Evolutionary conservation across 1,140 invertebrate genomes (phyloP), one percentile per base, ranked within the genome.

Genomic region (Riptortus pedestris): DNA sequence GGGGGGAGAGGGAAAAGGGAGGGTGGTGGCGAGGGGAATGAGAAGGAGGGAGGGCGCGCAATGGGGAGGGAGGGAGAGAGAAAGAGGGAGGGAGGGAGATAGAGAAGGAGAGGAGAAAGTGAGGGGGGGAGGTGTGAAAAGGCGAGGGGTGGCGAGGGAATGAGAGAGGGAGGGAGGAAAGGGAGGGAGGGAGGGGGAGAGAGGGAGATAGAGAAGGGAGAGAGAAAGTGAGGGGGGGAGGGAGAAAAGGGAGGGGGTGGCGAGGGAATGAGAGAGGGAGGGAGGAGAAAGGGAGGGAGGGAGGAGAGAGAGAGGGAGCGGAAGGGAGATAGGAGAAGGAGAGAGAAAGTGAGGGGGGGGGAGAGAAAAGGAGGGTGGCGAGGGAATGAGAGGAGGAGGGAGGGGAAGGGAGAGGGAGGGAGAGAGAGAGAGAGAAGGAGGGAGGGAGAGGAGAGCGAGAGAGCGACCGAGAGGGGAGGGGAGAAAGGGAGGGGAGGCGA

Each of bases 251-350:
- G 33, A 38, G 33, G 16, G 33, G 16, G 33, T 9, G 33, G 16
- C 7, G 16, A 16, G 16, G 33, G 16, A 16, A 38, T 5, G 16
- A 16, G 16, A 16, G 16, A 16, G 16, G 33, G 16, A 16, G 16
- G 33, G 16, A 16, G 16, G 33, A 38, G 33, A 38, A 16, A 38
- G 33, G 16, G 33, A 43, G 62, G 63, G 67, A 33, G 31, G 57
- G 45, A 57, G 31, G 57, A 62, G 20, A 22, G 22, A 47, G 28
- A 18, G 20, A 20, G 45, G 20, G 9, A 4, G 18, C 4, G 7
- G 14, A 22, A 27, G 11, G 22, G 5, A 26, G 5, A 12, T 9
- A 5, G 26, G 11, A 29, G 28, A 59, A 11, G 12, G 57, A 12
- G 57, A 52, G 48, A 24, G 48, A 24, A 18, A 18, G 16, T 7